Evolutionary conservation across 2,797 vertebrate genomes (phyloP).

Genomic region (Agapornis canus): DNA sequence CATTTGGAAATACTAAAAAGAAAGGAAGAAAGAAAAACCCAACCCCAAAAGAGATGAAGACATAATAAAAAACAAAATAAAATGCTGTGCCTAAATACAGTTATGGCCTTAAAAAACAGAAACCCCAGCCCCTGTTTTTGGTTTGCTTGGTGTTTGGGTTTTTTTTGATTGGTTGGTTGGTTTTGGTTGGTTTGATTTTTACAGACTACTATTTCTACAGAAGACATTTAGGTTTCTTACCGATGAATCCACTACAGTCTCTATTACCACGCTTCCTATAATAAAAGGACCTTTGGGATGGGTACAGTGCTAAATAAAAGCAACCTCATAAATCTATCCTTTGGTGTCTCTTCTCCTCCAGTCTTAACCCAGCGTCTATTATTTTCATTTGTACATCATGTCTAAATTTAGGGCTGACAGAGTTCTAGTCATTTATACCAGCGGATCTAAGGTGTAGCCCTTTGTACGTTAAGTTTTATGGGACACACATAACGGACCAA

Average conservation of each 20-base stretch:
- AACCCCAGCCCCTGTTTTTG: accelerated
- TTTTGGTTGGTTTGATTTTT: not conserved
- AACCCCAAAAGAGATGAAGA: not conserved
- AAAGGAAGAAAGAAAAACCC: not conserved
- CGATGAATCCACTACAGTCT: not conserved
- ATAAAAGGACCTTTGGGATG: not conserved
- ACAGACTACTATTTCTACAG: not conserved
- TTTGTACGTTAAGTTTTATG: not conserved
- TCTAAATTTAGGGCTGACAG: not conserved
- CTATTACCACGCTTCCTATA: not conserved
- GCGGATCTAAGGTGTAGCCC: not conserved
- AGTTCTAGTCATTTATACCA: not conserved
- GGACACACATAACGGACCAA: not conserved
- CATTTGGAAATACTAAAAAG: not conserved
- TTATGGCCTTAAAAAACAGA: not conserved
- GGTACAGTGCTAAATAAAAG: not conserved
- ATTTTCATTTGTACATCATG: not conserved
- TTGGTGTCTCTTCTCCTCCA: not conserved
- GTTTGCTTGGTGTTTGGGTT: not conserved
- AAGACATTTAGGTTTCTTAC: not conserved
- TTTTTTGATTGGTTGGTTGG: not conserved
- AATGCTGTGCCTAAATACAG: not conserved
- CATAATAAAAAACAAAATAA: not conserved
- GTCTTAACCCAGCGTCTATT: not conserved
- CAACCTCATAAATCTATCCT: not conserved